These are phyloP conservation scores for Eriocheir sinensis DNA, from an alignment of 1,140 invertebrate species.

Conservation along the genomic window DNA sequence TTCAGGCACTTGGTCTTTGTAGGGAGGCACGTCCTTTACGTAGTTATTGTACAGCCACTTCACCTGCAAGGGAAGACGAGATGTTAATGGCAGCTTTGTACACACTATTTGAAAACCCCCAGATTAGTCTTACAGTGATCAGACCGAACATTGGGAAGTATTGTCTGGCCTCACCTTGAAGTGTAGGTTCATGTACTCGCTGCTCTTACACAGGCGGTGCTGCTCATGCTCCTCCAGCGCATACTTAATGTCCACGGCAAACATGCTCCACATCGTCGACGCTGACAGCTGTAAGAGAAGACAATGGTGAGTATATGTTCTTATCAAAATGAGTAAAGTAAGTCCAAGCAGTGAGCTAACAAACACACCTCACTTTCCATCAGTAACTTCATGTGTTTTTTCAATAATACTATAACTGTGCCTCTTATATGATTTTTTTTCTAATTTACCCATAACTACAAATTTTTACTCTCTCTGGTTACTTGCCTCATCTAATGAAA, in stretches of 20 bases:
- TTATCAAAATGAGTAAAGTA: not conserved
- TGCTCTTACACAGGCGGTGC: slow-evolving; percentile 96
- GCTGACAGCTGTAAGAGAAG: slow-evolving; percentile 91
- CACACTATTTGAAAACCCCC: too few relatives aligned
- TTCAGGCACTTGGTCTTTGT: slow-evolving; percentile 95
- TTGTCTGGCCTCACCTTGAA: slow-evolving; percentile 91
- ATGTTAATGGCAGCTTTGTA: not conserved
- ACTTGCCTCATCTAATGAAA: too few relatives aligned
- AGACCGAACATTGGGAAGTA: not conserved
- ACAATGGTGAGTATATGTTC: not conserved
- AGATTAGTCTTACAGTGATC: not conserved
- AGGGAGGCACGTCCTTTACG: slow-evolving; percentile 98
- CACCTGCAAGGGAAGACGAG: slow-evolving; percentile 61
- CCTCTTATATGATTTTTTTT: too few relatives aligned
- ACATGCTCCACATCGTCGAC: slow-evolving; percentile 97
- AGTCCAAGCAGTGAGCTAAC: not conserved
- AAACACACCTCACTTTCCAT: too few relatives aligned
- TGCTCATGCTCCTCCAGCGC: slow-evolving; percentile 99
- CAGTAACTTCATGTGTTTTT: too few relatives aligned
- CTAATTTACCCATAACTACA: too few relatives aligned
- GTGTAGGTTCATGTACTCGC: slow-evolving; percentile 99
- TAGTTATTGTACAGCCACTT: slow-evolving; percentile 99
- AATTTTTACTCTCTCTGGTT: too few relatives aligned
- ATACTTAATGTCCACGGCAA: slow-evolving; percentile 99
- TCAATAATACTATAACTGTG: too few relatives aligned